These are phyloP conservation scores for Tuberolachnus salignus DNA, from an alignment of 2,888 invertebrate species.

Conservation along the genomic window DNA sequence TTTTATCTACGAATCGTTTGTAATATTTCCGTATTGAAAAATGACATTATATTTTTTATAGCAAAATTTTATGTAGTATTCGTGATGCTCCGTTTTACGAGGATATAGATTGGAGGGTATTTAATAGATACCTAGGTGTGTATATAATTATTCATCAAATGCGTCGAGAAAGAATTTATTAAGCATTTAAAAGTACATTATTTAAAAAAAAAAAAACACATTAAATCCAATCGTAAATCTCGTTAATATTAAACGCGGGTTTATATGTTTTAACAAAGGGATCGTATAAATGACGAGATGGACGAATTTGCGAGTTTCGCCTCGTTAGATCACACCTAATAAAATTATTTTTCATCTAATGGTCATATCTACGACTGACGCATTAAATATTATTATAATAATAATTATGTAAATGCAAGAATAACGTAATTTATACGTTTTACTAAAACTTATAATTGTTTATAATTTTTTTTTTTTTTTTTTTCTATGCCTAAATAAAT, in stretches of 20 bases:
- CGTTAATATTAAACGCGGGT: not conserved
- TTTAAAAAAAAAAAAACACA: not conserved
- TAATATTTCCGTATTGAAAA: not conserved
- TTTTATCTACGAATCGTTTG: too few relatives aligned
- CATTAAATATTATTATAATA: constrained; percentile 1
- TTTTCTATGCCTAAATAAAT: not conserved
- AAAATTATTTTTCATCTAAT: constrained; percentile 10
- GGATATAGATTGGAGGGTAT: too few relatives aligned
- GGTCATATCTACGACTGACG: not conserved
- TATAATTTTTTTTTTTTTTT: not conserved
- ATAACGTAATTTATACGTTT: constrained; percentile 16
- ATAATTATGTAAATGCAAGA: constrained; percentile 10
- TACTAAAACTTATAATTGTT: not conserved
- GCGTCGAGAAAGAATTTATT: not conserved
- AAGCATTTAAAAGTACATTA: constrained; percentile 19
- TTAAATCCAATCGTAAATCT: not conserved
- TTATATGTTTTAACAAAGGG: not conserved
- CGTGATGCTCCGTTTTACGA: not conserved
- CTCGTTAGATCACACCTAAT: not conserved
- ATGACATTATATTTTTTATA: not conserved
- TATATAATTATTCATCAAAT: not conserved
- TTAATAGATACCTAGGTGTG: too few relatives aligned
- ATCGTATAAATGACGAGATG: not conserved
- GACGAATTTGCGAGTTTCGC: not conserved
- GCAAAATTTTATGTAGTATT: not conserved